These are phyloP conservation scores for Zaprionus tsacasi DNA, from an alignment of 1,140 invertebrate genomes.

Conservation along the genomic window DNA sequence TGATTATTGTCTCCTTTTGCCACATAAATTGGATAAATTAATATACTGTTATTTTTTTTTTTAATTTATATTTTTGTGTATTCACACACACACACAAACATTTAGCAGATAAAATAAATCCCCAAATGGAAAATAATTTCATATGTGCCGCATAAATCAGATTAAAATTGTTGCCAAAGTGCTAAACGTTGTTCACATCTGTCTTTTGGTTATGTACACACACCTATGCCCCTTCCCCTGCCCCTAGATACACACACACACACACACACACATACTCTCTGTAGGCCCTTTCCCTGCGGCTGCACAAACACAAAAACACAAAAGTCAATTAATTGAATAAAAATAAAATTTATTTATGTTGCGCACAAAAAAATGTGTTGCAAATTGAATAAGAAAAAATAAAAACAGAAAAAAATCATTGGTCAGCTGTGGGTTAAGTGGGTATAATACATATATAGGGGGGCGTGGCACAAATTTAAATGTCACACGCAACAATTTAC, in stretches of 20 bases:
- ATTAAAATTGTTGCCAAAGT: constrained; percentile 51
- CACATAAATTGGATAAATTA: constrained; percentile 7
- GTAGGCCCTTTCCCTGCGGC: not conserved
- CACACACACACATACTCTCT: not conserved
- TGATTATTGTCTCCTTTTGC: not conserved
- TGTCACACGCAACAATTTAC: constrained; percentile 44
- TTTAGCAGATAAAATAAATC: constrained; percentile 10
- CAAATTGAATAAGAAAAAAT: constrained; percentile 23
- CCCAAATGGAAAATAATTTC: constrained; percentile 42
- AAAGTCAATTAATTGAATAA: constrained; percentile 77
- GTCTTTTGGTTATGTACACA: constrained; percentile 24
- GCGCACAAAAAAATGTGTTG: constrained; percentile 20
- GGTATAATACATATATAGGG: constrained; percentile 1
- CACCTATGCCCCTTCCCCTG: not conserved
- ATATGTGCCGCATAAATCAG: constrained; percentile 44
- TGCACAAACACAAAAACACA: constrained; percentile 47
- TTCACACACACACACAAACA: not conserved
- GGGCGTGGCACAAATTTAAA: constrained; percentile 45
- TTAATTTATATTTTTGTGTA: not conserved
- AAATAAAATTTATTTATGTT: constrained; percentile 52
- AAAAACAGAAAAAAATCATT: constrained; percentile 20
- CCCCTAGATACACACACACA: not conserved
- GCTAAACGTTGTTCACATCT: constrained; percentile 43
- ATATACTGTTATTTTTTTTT: not conserved
- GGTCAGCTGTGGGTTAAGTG: constrained; percentile 34